Base-by-base conservation (phyloP, 2,797 vertebrate species). In the Acropternis orthonyx region DNA sequence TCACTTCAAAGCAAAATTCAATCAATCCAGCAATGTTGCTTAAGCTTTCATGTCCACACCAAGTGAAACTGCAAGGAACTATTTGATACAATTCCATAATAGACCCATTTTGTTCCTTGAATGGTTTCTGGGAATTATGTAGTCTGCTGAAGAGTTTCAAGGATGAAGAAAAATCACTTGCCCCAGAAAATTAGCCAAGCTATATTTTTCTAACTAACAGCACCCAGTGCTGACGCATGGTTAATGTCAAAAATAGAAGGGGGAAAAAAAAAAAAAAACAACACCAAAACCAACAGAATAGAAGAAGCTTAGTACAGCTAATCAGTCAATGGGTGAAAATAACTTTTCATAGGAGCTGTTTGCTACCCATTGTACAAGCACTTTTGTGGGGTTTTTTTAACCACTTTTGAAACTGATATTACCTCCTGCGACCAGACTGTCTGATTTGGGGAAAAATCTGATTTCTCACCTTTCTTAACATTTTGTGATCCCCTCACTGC, bases 401-500 rank as follows among this genome's bases (percentile, higher is more conserved):
- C 8, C 7, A 23, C 4, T 62, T 88, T 73, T 81, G 20, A 78
- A 82, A 72, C 1, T 10, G 6, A 1, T 56, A 63, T 22, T 89
- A 16, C 2, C 7, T 52, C 26, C 32, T 65, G 9, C 19, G 63
- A 34, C 2, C 21, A 63, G 14, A n/a, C 1, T 27, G 10, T 39
- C 6, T 15, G 2, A 32, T 56, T 69, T 61, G 1, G 6, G 4
- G 3, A 28, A 58, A 80, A 66, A 32, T 20, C 3, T 54, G 13
- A 41, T 80, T 88, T 88, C 11, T 58, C 7, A 12, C 3, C 0
- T 37, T 62, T 77, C 26, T 30, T 69, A 48, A 17, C 8, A 44
- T 27, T 56, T 56, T 0, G 6, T 69, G 2, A 51, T 62, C 6
- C 8, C 12, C 8, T 1, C 4, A 1, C 1, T 30, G 9, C 3